Evolutionary conservation across 92 coral and sea anemone genomes (phyloP).

Genomic region (Heteractis magnifica): DNA sequence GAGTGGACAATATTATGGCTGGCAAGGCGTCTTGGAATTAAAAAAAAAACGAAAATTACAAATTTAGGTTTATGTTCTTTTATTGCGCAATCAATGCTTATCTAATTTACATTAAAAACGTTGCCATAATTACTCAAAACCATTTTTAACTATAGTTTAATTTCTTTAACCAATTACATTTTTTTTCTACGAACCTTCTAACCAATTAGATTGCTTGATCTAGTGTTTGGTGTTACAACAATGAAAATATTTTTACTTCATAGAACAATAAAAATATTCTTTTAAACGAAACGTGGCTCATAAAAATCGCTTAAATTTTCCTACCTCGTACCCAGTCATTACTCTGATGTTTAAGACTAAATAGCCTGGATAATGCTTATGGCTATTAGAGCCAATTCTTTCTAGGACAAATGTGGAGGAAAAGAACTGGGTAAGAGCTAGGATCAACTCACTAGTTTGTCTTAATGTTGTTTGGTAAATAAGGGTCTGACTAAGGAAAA

Average conservation of each 20-base stretch:
- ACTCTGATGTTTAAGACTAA: not conserved
- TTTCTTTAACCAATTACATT: not conserved
- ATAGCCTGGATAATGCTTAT: not conserved
- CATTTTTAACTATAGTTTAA: slow-evolving; percentile 6
- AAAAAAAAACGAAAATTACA: not conserved
- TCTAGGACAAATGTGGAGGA: not conserved
- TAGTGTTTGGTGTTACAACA: not conserved
- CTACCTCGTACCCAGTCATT: slow-evolving; percentile 12
- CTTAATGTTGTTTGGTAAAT: not conserved
- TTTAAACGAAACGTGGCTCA: slow-evolving; percentile 12
- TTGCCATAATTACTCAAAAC: slow-evolving; percentile 16
- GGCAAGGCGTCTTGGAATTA: not conserved
- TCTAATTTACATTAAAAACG: not conserved
- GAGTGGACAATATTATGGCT: no score
- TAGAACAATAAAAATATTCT: slow-evolving; percentile 8
- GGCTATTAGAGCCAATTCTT: not conserved
- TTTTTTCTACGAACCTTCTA: not conserved
- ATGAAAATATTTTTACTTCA: not conserved
- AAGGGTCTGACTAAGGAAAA: not conserved
- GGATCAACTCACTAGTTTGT: not conserved
- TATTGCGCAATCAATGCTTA: not conserved
- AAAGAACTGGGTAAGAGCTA: not conserved
- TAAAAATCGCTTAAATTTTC: slow-evolving; percentile 8
- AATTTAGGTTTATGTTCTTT: not conserved
- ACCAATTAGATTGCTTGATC: slow-evolving; percentile 24